A percentile compares a stretch with the other conserved stretches of the same genome.
phyloP scores from a whole-genome alignment of 2,797 vertebrate species.

The Danio kyathit region DNA sequence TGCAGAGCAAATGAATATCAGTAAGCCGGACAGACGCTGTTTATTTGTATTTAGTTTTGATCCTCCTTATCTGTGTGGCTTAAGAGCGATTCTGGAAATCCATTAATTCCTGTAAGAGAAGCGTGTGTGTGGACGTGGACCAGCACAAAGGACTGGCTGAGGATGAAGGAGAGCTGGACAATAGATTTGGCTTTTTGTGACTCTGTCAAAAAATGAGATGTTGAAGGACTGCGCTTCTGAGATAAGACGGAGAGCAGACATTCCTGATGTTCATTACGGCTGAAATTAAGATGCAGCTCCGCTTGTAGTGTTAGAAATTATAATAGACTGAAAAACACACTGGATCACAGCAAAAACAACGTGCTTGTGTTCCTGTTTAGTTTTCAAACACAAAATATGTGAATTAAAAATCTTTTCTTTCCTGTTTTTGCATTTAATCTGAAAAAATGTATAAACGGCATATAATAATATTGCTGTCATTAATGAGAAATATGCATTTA shows the following conservation, averaged over 20 bases:
- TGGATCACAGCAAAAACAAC: too few relatives aligned
- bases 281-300: background rate
- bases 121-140: conserved; percentile 88
- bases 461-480: too few relatives aligned
- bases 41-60: conserved; percentile 87
- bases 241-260: conserved; percentile 64
- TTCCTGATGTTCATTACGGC: background rate
- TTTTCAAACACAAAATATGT: too few relatives aligned
- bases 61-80: conserved; percentile 87
- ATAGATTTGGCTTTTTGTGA: conserved; percentile 78
- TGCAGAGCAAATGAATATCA: conserved; percentile 80
- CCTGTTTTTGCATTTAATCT: too few relatives aligned
- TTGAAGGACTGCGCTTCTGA: conserved; percentile 70
- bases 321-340: too few relatives aligned
- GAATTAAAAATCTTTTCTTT: too few relatives aligned
- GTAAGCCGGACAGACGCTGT: conserved; percentile 81
- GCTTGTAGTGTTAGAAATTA: background rate
- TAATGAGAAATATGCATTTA: too few relatives aligned
- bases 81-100: conserved; percentile 93
- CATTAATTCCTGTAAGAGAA: conserved; percentile 95
- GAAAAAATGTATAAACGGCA: too few relatives aligned
- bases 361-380: too few relatives aligned
- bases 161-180: conserved; percentile 88
- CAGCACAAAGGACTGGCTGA: conserved; percentile 85
- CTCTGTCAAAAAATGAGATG: conserved; percentile 60